These are phyloP conservation scores for Dasyornis broadbenti DNA, from an alignment of 2,113 vertebrate species.

Conservation along the genomic window DNA sequence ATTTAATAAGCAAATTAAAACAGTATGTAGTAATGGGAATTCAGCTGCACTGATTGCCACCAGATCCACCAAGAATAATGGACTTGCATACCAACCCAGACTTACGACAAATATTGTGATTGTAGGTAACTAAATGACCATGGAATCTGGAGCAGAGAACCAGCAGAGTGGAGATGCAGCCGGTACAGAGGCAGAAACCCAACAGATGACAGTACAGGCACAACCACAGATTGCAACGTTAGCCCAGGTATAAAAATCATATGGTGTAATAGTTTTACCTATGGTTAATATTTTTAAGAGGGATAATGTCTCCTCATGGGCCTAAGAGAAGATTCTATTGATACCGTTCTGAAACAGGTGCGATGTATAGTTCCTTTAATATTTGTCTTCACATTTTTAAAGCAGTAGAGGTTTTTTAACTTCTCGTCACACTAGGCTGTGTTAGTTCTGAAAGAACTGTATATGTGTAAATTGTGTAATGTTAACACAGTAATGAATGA, in stretches of 20 bases:
- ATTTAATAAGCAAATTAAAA: slow-evolving; percentile 12
- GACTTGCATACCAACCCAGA: slow-evolving; percentile 46
- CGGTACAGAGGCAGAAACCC: slow-evolving; percentile 91
- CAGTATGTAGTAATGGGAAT: slow-evolving; percentile 14
- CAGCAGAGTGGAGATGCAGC: slow-evolving; percentile 94
- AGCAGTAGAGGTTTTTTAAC: not conserved
- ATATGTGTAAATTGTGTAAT: not conserved
- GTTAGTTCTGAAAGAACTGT: not conserved
- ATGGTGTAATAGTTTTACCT: slow-evolving; percentile 22
- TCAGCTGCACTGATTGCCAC: slow-evolving; percentile 8
- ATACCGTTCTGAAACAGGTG: not conserved
- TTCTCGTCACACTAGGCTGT: not conserved
- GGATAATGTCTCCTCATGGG: not conserved
- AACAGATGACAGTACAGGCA: slow-evolving; percentile 88
- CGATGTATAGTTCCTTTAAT: not conserved
- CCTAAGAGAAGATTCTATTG: not conserved
- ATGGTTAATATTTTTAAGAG: slow-evolving; percentile 6
- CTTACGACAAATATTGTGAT: slow-evolving; percentile 71
- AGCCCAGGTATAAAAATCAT: slow-evolving; percentile 85
- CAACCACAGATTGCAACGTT: slow-evolving; percentile 89
- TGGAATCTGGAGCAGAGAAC: slow-evolving; percentile 96
- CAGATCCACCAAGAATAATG: slow-evolving; percentile 7
- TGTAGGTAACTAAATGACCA: slow-evolving; percentile 95
- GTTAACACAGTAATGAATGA: not conserved
- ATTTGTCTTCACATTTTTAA: slow-evolving; percentile 9